These are phyloP conservation scores for Leptarthrus brevirostris DNA, from an alignment of 2,888 invertebrate species.

Conservation along the genomic window DNA sequence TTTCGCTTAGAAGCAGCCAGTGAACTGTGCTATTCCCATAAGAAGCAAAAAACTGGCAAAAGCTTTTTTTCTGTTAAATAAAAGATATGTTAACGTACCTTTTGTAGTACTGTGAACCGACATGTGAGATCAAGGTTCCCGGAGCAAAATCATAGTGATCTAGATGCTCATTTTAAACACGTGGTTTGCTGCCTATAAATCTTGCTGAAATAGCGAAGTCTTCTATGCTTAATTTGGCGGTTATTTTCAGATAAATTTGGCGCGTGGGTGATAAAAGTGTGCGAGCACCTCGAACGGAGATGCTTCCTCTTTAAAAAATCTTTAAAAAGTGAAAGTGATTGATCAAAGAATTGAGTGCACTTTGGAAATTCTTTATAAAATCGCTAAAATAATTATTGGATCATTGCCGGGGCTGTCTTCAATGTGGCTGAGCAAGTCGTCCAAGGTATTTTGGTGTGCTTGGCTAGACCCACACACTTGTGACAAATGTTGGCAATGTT, in stretches of 20 bases:
- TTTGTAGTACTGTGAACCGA: neutral
- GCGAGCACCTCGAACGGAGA: too few species aligned
- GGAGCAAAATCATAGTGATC: neutral
- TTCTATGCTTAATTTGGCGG: too few species aligned
- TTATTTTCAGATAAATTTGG: too few species aligned
- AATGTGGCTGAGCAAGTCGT: neutral
- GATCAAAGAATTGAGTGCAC: too few species aligned
- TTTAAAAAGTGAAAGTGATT: too few species aligned
- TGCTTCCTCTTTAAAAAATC: too few species aligned
- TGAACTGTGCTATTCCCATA: neutral
- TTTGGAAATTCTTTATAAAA: neutral
- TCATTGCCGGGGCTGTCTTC: neutral
- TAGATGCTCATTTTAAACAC: neutral
- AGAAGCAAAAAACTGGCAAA: neutral
- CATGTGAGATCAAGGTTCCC: neutral
- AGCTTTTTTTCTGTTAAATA: neutral
- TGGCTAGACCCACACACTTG: too few species aligned
- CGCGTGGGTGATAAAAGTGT: too few species aligned
- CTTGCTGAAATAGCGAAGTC: neutral
- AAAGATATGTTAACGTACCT: conserved; percentile 11
- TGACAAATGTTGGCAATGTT: neutral
- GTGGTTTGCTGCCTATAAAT: neutral
- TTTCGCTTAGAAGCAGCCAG: neutral
- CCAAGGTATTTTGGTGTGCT: conserved; percentile 1
- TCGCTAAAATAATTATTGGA: too few species aligned